Base-by-base conservation (phyloP, 2,113 vertebrate genomes). In the Megaceryle maxima region DNA sequence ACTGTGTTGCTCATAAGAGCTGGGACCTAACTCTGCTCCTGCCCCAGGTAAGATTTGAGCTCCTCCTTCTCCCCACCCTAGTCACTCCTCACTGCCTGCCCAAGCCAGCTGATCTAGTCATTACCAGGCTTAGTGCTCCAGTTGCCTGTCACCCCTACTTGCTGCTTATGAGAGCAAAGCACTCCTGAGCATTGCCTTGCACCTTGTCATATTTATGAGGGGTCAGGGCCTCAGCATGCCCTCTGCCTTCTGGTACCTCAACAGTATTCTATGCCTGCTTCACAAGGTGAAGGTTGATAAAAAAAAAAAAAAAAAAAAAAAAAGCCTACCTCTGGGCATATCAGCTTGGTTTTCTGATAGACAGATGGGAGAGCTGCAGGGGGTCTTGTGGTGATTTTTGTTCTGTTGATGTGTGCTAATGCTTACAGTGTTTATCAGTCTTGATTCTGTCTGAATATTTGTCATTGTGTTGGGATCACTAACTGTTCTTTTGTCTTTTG, bases 241-340 rank as follows among this genome's bases (percentile, higher is more conserved):
- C 39, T 64, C 64, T 62, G 46, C 57, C 9, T 81, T 33, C 44
- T 4, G 1, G 29, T 5, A 1, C 41, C 56, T 37, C 5, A 0
- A 1, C 39, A 35, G 82, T n/a, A 31, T 37, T 57, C 70, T 7
- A 0, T 0, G 4, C n/a, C 43, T 5, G 7, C 44, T 50, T 51
- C 7, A 3, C 4, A 4, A 22, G 14, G 4, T 0, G 1, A 25
- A 57, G 25, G 62, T 10, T 64, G 18, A 48, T 60, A 9, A 11
- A 41, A 41, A 37, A 37, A 41, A 41, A 20, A 9, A 11, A 41
- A 41, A 37, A 37, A 41, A 41, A 20, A 83, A 73, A 62, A 11
- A 21, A 67, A 74, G 9, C 46, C 63, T 87, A 2, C 55, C n/a
- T 88, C 55, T 43, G 63, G 17, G 16, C 6, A 0, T 43, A 37